A percentile compares a stretch with the other conserved stretches of the same genome.
phyloP scores from a whole-genome alignment of 1,140 invertebrate species.

The Cryptotermes secundus region DNA sequence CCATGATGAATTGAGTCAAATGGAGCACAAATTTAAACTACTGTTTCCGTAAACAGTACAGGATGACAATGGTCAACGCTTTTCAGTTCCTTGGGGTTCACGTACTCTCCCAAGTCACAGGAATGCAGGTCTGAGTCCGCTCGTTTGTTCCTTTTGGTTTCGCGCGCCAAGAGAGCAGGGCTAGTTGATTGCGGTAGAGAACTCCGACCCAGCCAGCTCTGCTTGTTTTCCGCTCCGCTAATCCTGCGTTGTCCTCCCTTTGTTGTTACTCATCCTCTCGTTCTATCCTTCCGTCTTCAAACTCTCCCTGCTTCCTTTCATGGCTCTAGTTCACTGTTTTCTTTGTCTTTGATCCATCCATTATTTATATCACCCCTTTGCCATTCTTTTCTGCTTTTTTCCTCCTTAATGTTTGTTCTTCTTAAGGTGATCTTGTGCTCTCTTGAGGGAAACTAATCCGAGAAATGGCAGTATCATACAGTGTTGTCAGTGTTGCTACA shows the following conservation, averaged over 20 bases:
- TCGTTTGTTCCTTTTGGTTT: not conserved
- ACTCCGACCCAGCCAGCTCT: not conserved
- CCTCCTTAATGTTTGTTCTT: not conserved
- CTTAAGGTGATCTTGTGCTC: not conserved
- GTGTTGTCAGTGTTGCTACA: not conserved
- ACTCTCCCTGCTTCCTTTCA: not conserved
- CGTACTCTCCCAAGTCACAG: no score
- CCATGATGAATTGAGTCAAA: no score
- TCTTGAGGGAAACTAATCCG: slow-evolving; percentile 4
- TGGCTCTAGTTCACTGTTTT: not conserved
- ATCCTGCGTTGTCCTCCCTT: not conserved
- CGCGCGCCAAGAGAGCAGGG: not conserved
- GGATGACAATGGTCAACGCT: no score
- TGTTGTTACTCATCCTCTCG: not conserved
- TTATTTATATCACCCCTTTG: slow-evolving; percentile 11
- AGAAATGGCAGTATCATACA: not conserved
- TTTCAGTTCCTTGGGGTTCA: no score
- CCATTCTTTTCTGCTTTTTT: not conserved
- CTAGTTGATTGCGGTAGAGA: not conserved
- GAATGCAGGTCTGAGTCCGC: not conserved
- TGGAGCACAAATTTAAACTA: no score
- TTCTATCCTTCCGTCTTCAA: not conserved
- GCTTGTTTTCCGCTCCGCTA: slow-evolving; percentile 14
- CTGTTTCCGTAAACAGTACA: no score
- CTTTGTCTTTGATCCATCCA: slow-evolving; percentile 16